phyloP scores from a whole-genome alignment of 2,113 vertebrate species.

The Plecotus auritus region DNA sequence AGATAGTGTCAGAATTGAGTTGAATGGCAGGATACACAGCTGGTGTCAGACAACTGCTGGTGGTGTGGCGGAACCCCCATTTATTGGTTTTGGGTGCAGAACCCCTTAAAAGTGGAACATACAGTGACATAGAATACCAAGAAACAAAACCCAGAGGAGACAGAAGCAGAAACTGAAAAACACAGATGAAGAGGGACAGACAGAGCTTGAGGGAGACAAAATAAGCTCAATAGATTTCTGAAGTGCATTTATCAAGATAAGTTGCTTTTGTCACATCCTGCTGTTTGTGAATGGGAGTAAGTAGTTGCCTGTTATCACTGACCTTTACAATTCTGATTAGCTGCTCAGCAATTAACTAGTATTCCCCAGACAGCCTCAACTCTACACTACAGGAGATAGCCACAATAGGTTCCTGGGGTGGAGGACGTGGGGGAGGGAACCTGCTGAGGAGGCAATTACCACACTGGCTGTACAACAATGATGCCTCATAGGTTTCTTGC shows the following conservation, averaged over 20 bases:
- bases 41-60: not conserved
- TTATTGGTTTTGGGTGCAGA: not conserved
- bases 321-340: slow-evolving; percentile 66
- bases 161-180: not conserved
- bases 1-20: not conserved
- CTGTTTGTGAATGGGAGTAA: slow-evolving; percentile 52
- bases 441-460: not conserved
- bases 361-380: not conserved
- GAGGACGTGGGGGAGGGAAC: not conserved
- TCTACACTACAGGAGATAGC: not conserved
- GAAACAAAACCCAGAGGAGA: not conserved
- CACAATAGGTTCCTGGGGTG: not conserved
- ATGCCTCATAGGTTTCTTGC: not conserved
- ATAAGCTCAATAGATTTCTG: slow-evolving; percentile 36
- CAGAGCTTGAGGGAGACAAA: slow-evolving; percentile 15
- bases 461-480: not conserved
- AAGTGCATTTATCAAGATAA: slow-evolving; percentile 58
- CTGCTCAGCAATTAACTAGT: slow-evolving; percentile 57
- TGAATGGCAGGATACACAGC: not conserved
- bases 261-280: slow-evolving; percentile 62
- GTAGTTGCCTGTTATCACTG: slow-evolving; percentile 58
- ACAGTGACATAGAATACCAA: not conserved
- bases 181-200: slow-evolving; percentile 34
- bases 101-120: not conserved
- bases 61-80: not conserved